Evolutionary conservation across 2,113 vertebrate species (phyloP), one percentile per base, ranked within the genome.

Genomic region (Butastur rufipennis): DNA sequence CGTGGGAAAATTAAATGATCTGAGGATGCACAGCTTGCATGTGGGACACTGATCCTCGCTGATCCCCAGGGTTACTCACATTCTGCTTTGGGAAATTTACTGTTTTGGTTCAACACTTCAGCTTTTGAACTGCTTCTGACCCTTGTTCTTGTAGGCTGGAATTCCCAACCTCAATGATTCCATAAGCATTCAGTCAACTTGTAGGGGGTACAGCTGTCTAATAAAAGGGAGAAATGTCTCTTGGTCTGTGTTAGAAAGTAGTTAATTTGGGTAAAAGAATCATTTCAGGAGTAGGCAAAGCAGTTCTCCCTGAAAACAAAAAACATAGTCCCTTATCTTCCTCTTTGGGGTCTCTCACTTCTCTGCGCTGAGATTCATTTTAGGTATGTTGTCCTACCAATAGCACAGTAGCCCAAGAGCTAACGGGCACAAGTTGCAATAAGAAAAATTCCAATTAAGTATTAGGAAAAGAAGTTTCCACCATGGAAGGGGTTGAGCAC

Each of bases 1-100:
- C 23, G 1, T 93, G 90, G 95, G 92, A 96, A 97, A 94, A 94
- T 81, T 78, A 59, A 70, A 86, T 95, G 86, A 83, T 84, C 88
- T 74, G 80, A 95, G 89, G 86, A 78, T 73, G 91, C 68, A 94
- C 72, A 73, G 91, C 83, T 78, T 94, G 61, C 55, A 25, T 52
- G 68, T 19, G 52, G 86, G 86, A 36, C 91, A 65, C 29, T 72
- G 86, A 59, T 81, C 36, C 66, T 68, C 0, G 0, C 79, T 29
- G 19, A 90, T 83, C 71, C 71, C 55, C 61, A 31, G 38, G 7
- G 50, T 78, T 81, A 77, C 52, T 92, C 56, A 43, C 18, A 5
- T 68, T 92, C 71, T 65, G 53, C 70, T 94, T 91, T 83, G 80
- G 77, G 86, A 81, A 88, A 73, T 86, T 36, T 23, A 58, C 59